Conservation (phyloP, 2,888 invertebrate species). For the Dynastes grantii region DNA sequence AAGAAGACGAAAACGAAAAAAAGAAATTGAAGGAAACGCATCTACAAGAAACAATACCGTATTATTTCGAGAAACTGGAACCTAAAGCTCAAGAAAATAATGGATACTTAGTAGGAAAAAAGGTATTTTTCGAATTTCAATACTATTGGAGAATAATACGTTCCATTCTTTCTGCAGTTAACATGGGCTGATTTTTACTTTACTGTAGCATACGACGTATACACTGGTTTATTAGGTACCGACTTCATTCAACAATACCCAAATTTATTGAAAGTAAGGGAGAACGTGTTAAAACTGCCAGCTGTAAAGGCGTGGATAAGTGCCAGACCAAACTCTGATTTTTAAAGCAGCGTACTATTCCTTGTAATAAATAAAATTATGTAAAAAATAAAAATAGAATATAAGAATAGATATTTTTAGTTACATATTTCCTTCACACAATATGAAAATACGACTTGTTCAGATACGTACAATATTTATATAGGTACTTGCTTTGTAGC, state of each 20-base stretch:
- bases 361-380: conserved; percentile 1
- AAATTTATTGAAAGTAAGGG: conserved; percentile 23
- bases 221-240: neutral
- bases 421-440: neutral
- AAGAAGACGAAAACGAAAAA: conserved; percentile 72
- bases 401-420: neutral
- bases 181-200: conserved; percentile 39
- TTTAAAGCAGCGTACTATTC: neutral
- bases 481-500: too few relatives aligned
- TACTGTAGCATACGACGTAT: conserved; percentile 7
- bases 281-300: conserved; percentile 32
- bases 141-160: neutral
- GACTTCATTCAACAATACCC: conserved; percentile 21
- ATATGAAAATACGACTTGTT: too few relatives aligned
- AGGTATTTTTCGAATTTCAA: neutral
- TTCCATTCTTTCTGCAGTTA: conserved; percentile 14
- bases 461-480: too few relatives aligned
- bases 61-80: conserved; percentile 74
- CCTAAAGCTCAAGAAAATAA: conserved; percentile 74
- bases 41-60: conserved; percentile 73
- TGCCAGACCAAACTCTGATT: conserved; percentile 19
- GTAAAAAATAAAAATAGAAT: neutral
- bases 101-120: conserved; percentile 74
- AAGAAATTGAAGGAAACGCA: conserved; percentile 70
- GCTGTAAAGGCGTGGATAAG: conserved; percentile 29